Conservation (phyloP, 2,888 invertebrate species). For the Drosophila silvestris region DNA sequence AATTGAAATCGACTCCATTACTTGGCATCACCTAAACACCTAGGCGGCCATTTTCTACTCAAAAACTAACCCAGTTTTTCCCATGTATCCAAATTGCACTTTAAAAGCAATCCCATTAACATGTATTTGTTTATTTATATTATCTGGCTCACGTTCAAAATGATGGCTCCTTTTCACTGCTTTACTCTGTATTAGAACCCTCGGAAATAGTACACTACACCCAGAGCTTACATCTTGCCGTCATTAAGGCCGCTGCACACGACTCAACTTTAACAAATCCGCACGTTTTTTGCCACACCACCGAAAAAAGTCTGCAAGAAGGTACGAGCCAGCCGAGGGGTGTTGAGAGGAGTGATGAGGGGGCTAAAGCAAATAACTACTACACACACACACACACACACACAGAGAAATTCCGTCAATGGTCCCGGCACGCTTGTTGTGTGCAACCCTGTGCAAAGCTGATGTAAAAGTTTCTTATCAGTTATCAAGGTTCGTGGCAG, state of each 20-base stretch:
- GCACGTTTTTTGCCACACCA: constrained; percentile 25
- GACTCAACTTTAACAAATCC: constrained; percentile 45
- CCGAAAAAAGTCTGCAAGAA: background rate
- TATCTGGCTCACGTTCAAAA: constrained; percentile 3
- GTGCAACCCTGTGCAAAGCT: constrained; percentile 74
- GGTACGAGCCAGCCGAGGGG: background rate
- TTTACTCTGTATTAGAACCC: background rate
- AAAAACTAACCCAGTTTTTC: background rate
- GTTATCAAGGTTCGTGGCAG: constrained; percentile 72
- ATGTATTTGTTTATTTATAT: constrained; percentile 21
- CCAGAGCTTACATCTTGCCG: constrained; percentile 17
- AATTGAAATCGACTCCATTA: background rate
- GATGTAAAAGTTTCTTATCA: constrained; percentile 78
- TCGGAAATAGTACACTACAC: background rate
- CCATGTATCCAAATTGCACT: background rate
- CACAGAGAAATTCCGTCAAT: constrained; percentile 71
- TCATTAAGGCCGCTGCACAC: constrained; percentile 63
- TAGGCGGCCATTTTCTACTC: background rate
- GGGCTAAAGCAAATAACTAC: constrained; percentile 38
- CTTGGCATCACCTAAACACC: background rate
- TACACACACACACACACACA: constrained; percentile 19
- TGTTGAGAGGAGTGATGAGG: background rate
- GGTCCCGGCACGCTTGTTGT: constrained; percentile 45
- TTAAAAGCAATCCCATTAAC: constrained; percentile 24
- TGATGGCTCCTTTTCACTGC: background rate